Percentiles rank a stretch among this genome's conserved stretches.
Conservation (phyloP, 2,888 invertebrate species). For the Listrodromus nycthemerus region DNA sequence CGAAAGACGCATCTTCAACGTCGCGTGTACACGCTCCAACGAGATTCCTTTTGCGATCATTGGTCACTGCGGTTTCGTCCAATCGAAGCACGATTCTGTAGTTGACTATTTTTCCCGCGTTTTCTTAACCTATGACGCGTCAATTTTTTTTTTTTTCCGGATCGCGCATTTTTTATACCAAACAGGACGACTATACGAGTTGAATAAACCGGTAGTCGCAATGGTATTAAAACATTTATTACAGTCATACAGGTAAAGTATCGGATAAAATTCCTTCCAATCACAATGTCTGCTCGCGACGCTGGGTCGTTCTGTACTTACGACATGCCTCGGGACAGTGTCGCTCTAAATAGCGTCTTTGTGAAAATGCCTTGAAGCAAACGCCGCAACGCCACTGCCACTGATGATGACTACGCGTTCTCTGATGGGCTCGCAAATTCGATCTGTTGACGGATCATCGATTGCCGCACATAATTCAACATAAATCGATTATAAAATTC, state of each 20-base stretch:
- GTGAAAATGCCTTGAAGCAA: conserved; percentile 90
- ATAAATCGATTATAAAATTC: not conserved
- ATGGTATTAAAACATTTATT: conserved; percentile 10
- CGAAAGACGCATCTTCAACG: conserved; percentile 31
- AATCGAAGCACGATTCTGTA: not conserved
- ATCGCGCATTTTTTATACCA: not conserved
- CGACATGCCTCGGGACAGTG: conserved; percentile 89
- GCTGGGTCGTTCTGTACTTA: conserved; percentile 86
- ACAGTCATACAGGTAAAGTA: not conserved
- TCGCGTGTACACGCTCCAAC: not conserved
- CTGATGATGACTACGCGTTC: conserved; percentile 89
- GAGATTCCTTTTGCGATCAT: not conserved
- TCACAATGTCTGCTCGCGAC: conserved; percentile 71
- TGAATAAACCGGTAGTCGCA: not conserved
- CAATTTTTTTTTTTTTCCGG: not conserved
- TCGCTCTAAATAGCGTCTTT: conserved; percentile 88
- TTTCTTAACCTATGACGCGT: not conserved
- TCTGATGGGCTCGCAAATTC: conserved; percentile 90
- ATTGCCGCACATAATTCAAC: conserved; percentile 3
- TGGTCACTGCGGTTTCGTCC: not conserved
- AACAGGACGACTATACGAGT: not conserved
- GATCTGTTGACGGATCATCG: conserved; percentile 84
- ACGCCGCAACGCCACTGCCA: conserved; percentile 89
- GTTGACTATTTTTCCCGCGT: not conserved
- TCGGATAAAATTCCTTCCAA: conserved; percentile 19